Conservation (phyloP, 2,113 vertebrate species). For the Pachypanchax playfairii region DNA sequence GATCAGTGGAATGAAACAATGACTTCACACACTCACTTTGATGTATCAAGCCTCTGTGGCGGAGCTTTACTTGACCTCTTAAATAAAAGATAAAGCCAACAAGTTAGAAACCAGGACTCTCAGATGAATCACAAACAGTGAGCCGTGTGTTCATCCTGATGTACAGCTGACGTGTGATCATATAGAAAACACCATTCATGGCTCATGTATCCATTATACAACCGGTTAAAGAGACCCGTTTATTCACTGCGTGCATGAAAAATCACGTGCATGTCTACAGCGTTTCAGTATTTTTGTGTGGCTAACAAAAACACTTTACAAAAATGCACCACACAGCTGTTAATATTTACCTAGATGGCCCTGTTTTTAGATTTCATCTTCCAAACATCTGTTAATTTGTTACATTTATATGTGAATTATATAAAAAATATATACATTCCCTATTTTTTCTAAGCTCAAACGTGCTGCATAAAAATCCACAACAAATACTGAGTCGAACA, state of each 20-base stretch:
- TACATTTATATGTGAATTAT: too few species aligned
- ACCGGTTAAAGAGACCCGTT: slow-evolving; percentile 14
- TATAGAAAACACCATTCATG: slow-evolving; percentile 24
- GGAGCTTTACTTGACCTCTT: slow-evolving; percentile 30
- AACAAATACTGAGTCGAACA: too few species aligned
- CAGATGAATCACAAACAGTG: slow-evolving; percentile 16
- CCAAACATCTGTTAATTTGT: too few species aligned
- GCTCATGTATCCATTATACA: background rate
- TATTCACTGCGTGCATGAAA: slow-evolving; percentile 1
- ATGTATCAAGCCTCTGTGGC: slow-evolving; percentile 18
- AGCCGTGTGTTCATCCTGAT: slow-evolving; percentile 10
- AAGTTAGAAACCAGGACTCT: slow-evolving; percentile 27
- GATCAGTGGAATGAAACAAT: slow-evolving; percentile 38
- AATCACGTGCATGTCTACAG: too few species aligned
- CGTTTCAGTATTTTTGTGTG: too few species aligned
- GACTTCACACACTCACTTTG: slow-evolving; percentile 22
- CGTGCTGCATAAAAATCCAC: too few species aligned
- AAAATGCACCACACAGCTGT: too few species aligned
- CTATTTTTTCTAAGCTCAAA: too few species aligned
- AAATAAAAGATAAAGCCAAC: slow-evolving; percentile 54
- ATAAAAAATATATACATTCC: too few species aligned
- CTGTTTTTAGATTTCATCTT: too few species aligned
- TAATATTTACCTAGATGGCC: too few species aligned
- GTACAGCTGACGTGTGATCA: slow-evolving; percentile 10
- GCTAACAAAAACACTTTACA: too few species aligned